A percentile compares a stretch with the other conserved stretches of the same genome.
Conservation (phyloP, 2,113 vertebrate genomes). For the Rhombomys opimus region DNA sequence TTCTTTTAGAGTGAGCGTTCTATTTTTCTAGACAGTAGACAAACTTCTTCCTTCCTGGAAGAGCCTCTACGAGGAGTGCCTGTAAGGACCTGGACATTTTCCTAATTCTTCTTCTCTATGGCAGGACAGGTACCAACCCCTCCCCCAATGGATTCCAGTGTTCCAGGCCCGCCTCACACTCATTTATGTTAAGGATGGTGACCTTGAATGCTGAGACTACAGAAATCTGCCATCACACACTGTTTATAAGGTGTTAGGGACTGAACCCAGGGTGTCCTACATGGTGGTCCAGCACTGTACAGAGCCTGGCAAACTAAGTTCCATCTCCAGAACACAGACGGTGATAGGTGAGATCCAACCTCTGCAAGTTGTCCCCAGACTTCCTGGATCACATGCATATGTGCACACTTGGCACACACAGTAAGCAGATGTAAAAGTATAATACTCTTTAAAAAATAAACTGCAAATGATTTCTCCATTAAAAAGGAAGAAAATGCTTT, state of each 20-base stretch:
- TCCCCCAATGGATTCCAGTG: background rate
- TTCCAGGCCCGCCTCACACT: background rate
- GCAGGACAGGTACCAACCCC: background rate
- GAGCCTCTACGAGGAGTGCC: background rate
- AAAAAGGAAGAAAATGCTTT: background rate
- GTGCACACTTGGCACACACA: too few species aligned
- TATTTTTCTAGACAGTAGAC: background rate
- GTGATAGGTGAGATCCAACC: background rate
- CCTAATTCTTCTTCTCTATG: constrained; percentile 22
- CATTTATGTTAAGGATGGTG: background rate
- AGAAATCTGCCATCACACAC: too few species aligned
- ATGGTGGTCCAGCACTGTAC: background rate
- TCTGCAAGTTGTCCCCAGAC: background rate
- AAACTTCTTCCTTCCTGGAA: background rate
- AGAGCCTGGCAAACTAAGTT: background rate
- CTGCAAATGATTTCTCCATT: background rate
- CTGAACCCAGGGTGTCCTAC: background rate
- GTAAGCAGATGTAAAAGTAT: background rate
- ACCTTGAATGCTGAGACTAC: background rate
- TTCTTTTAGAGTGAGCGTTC: background rate
- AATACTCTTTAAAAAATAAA: background rate
- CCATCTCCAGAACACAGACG: background rate
- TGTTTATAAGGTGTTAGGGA: background rate
- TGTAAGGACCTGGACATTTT: constrained; percentile 3
- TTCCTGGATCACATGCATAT: background rate